These are phyloP conservation scores for Antheraea assamensis DNA, from an alignment of 2,888 invertebrate species.

Conservation along the genomic window DNA sequence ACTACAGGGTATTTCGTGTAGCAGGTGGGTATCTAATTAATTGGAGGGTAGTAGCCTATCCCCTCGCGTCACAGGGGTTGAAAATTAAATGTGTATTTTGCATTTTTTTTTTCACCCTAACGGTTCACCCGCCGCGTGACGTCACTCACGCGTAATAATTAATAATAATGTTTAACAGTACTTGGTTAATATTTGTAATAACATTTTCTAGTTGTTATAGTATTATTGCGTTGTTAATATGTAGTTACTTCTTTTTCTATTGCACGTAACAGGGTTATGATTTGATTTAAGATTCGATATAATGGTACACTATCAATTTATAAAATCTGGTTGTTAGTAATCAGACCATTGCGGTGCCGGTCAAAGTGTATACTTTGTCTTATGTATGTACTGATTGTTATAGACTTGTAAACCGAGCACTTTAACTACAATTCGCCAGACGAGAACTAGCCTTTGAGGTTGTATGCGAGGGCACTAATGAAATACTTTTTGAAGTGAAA, in stretches of 20 bases:
- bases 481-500: too few species aligned
- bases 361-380: too few species aligned
- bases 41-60: constrained; percentile 59
- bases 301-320: background rate
- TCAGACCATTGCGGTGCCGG: background rate
- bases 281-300: background rate
- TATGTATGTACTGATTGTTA: too few species aligned
- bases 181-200: constrained; percentile 27
- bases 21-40: constrained; percentile 77
- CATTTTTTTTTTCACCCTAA: constrained; percentile 65
- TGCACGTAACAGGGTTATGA: background rate
- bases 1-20: constrained; percentile 53
- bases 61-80: constrained; percentile 55
- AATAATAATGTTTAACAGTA: constrained; percentile 58
- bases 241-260: constrained; percentile 29
- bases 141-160: constrained; percentile 58
- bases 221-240: background rate
- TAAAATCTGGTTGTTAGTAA: background rate
- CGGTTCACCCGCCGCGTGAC: constrained; percentile 54
- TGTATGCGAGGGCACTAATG: background rate
- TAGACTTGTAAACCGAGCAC: too few species aligned
- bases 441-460: background rate
- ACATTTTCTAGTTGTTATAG: constrained; percentile 24
- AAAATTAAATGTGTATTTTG: constrained; percentile 76
- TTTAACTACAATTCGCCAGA: too few species aligned